A percentile compares a stretch with the other conserved stretches of the same genome.
phyloP scores from a whole-genome alignment of 1,140 invertebrate species.

The Drosophila nasuta region DNA sequence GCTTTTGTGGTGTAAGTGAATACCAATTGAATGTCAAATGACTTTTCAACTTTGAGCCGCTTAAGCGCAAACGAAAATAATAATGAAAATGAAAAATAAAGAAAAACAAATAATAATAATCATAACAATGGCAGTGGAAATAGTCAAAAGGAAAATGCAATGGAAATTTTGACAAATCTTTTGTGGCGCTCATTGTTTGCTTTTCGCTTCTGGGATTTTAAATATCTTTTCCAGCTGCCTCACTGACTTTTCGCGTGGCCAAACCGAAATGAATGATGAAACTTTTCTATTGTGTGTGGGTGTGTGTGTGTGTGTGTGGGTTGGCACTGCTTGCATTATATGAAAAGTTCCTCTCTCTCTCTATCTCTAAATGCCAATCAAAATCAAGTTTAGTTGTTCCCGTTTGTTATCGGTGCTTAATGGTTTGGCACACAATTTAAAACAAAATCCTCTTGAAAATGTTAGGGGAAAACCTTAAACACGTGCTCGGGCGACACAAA shows the following conservation, averaged over 20 bases:
- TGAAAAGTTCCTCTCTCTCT: neutral
- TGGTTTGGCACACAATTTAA: conserved; percentile 74
- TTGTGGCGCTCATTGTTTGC: conserved; percentile 17
- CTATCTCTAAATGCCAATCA: conserved; percentile 14
- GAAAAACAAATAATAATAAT: conserved; percentile 31
- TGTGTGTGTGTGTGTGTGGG: neutral
- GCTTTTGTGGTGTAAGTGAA: conserved; percentile 59
- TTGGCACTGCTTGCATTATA: neutral
- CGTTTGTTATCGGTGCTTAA: conserved; percentile 61
- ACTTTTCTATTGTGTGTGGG: conserved; percentile 21
- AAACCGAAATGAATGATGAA: conserved; percentile 7
- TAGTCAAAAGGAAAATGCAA: conserved; percentile 18
- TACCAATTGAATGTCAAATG: conserved; percentile 72
- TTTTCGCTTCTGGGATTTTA: conserved; percentile 11
- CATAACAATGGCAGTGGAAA: conserved; percentile 9
- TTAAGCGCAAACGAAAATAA: neutral
- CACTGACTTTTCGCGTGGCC: conserved; percentile 10
- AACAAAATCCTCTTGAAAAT: conserved; percentile 53
- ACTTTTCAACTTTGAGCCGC: conserved; percentile 67
- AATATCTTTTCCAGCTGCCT: conserved; percentile 30
- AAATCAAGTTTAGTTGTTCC: conserved; percentile 9
- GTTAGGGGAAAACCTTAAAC: neutral
- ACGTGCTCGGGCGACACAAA: conserved; percentile 10
- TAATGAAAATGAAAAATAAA: conserved; percentile 16
- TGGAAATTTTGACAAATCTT: conserved; percentile 33